These are phyloP conservation scores for Acridotheres tristis DNA, from an alignment of 2,797 vertebrate species.

Conservation along the genomic window DNA sequence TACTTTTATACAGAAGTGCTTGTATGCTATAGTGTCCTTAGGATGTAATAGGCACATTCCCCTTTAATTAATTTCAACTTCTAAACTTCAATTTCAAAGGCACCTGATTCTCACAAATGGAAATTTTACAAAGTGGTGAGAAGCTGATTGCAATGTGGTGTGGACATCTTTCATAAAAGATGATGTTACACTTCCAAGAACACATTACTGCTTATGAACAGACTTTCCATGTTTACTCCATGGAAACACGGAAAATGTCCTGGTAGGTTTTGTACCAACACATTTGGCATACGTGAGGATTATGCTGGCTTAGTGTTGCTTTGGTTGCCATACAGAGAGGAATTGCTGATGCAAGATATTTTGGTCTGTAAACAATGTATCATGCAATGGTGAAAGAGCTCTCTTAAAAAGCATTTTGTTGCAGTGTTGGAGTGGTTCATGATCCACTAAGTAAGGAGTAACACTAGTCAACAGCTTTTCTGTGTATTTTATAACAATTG, in stretches of 20 bases:
- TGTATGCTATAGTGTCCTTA: not conserved
- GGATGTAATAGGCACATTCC: not conserved
- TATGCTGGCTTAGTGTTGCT: not conserved
- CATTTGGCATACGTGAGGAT: not conserved
- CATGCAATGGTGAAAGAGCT: not conserved
- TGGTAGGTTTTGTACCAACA: not conserved
- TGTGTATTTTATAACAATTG: slow-evolving; percentile 14
- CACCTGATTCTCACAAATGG: not conserved
- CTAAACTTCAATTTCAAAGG: not conserved
- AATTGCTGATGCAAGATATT: not conserved
- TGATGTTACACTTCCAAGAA: not conserved
- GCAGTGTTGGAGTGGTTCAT: not conserved
- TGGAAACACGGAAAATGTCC: not conserved
- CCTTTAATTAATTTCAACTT: not conserved
- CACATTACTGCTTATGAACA: not conserved
- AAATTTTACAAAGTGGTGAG: not conserved
- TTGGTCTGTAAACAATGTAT: not conserved
- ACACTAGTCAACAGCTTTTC: not conserved
- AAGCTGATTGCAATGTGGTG: not conserved
- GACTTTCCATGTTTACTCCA: not conserved
- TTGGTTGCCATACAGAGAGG: not conserved
- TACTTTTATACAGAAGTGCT: not conserved
- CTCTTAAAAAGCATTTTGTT: not conserved
- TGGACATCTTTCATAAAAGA: not conserved
- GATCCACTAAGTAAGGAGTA: not conserved